Conservation (phyloP, 2,797 vertebrate genomes). For the Aphelocoma californica region DNA sequence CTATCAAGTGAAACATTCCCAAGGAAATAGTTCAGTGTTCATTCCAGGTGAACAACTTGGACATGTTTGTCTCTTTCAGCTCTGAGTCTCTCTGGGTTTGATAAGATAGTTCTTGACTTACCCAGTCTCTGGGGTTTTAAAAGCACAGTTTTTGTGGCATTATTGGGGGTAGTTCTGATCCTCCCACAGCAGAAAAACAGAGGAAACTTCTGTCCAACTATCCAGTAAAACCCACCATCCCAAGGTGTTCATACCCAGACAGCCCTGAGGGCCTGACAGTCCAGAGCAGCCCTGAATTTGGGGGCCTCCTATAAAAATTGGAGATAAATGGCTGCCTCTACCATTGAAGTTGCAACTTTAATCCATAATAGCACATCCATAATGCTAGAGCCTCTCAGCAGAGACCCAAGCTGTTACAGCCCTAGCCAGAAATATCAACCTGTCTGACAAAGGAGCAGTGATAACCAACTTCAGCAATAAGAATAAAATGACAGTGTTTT, state of each 20-base stretch:
- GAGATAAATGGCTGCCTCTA: neutral
- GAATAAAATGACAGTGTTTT: neutral
- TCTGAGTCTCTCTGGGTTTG: neutral
- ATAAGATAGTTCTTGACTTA: neutral
- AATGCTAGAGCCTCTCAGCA: neutral
- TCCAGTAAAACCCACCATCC: neutral
- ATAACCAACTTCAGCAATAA: neutral
- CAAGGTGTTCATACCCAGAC: neutral
- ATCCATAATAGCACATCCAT: neutral
- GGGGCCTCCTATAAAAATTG: neutral
- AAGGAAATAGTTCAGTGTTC: neutral
- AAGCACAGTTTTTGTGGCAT: neutral
- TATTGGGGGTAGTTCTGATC: neutral
- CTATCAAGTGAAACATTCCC: neutral
- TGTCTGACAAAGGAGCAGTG: neutral
- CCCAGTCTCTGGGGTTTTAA: neutral
- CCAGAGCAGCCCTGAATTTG: neutral
- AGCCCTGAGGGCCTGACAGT: fast-evolving
- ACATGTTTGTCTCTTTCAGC: neutral
- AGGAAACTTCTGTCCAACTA: neutral
- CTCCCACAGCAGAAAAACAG: neutral
- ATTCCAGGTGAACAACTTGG: neutral
- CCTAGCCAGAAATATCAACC: neutral
- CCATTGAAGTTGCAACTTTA: neutral
- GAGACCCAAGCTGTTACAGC: neutral